Percentiles rank a stretch among this genome's conserved stretches.
Evolutionary conservation across 2,888 invertebrate species (phyloP).

Genomic region (Cylloceria caligata): DNA sequence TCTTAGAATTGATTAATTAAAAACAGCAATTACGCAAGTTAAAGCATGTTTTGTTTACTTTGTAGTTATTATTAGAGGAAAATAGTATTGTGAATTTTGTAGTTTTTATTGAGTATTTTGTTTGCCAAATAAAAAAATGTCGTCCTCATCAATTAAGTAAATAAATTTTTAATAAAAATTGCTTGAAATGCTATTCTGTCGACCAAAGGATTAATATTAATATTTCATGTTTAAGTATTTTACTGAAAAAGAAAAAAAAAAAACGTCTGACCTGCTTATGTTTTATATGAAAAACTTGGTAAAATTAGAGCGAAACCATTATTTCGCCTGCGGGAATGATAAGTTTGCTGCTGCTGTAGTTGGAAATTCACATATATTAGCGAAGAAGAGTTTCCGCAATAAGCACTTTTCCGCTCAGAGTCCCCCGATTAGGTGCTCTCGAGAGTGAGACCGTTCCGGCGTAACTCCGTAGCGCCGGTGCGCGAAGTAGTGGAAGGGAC

Average conservation of each 20-base stretch:
- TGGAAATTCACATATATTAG: conserved; percentile 47
- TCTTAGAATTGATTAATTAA: background rate
- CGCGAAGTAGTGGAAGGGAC: conserved; percentile 39
- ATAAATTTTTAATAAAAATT: too few relatives aligned
- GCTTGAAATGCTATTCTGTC: too few relatives aligned
- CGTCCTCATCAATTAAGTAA: too few relatives aligned
- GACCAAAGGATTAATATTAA: too few relatives aligned
- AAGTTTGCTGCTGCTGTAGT: background rate
- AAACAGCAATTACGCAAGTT: background rate
- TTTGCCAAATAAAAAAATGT: too few relatives aligned
- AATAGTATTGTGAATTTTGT: background rate
- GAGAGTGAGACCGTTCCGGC: conserved; percentile 69
- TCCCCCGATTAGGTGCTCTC: conserved; percentile 69
- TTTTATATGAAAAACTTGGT: background rate
- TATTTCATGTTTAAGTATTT: too few relatives aligned
- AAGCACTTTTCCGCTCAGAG: conserved; percentile 70
- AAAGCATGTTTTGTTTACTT: background rate
- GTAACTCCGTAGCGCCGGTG: conserved; percentile 59
- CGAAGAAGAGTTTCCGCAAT: conserved; percentile 59
- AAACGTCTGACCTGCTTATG: too few relatives aligned
- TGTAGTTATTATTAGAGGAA: background rate
- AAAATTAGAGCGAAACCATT: background rate
- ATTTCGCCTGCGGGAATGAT: background rate
- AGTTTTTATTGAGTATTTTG: background rate
- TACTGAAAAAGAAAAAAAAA: too few relatives aligned